Evolutionary conservation across 2,888 invertebrate genomes (phyloP), one percentile per base, ranked within the genome.

Genomic region (Amblyteles armatorius): DNA sequence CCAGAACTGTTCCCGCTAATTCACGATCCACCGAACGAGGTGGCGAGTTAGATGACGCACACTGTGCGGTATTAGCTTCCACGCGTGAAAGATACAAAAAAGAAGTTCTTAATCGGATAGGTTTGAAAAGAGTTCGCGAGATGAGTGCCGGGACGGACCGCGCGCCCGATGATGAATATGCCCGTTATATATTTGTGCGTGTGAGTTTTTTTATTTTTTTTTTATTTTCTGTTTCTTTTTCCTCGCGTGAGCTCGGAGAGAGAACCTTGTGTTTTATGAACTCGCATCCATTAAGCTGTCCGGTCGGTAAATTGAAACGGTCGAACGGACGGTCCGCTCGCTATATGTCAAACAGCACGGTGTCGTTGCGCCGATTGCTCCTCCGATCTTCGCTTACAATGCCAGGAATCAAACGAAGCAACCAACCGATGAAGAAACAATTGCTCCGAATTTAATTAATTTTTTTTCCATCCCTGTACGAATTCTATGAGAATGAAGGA

Each of bases 241-340:
- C 44, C 52, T 55, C 57, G 76, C 74, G 68, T 68, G 55, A 67
- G 82, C 63, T 82, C n/a, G 5, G 78, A 73, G 79, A 73, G 82
- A 85, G 86, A 84, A 86, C 86, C 87, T 87, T 87, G 79, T 88
- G 87, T 89, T 89, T 89, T 89, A 89, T 87, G 88, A 89, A 88
- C 88, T 87, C 87, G 71, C 88, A 88, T 89, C 86, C 83, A 86
- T 89, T 87, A 88, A 82, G 79, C 87, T 88, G 88, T 88, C 88
- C 83, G 79, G 80, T 76, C 85, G 69, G 88, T 88, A 89, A 89
- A 89, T 89, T 89, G 88, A 89, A 89, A 87, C 87, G 88, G 87
- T 87, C 85, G 84, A 87, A 88, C 85, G 83, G 83, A 79, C 86
- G 86, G 85, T 87, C 85, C 72, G 82, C 76, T 52, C 83, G 85